phyloP scores from a whole-genome alignment of 2,888 invertebrate genomes.

The Chrysolina americana region DNA sequence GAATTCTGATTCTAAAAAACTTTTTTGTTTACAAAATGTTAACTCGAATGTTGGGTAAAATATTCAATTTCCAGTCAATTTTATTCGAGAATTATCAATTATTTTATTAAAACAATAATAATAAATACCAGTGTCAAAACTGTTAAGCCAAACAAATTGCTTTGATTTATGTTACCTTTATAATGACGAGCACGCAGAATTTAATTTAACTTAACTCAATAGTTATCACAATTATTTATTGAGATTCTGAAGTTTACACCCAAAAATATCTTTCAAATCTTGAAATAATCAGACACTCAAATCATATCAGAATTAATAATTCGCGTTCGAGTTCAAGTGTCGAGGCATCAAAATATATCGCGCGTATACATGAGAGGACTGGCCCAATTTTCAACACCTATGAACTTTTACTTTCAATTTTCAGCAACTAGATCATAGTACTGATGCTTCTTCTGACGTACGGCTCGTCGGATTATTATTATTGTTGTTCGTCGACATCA shows the following conservation, averaged over 20 bases:
- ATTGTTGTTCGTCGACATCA: conserved; percentile 74
- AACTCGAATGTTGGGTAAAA: too few species aligned
- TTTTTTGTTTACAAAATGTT: too few species aligned
- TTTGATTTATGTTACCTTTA: not conserved
- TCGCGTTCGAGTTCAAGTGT: conserved; percentile 26
- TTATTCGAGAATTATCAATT: not conserved
- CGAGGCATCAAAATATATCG: conserved; percentile 49
- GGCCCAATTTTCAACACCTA: conserved; percentile 55
- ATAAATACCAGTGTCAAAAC: too few species aligned
- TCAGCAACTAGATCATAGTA: conserved; percentile 68
- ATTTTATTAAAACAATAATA: too few species aligned
- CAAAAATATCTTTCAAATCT: not conserved
- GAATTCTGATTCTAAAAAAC: too few species aligned
- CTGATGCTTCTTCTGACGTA: conserved; percentile 77
- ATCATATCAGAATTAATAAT: not conserved
- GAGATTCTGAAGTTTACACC: conserved; percentile 6
- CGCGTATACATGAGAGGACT: conserved; percentile 65
- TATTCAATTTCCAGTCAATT: too few species aligned
- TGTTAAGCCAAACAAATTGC: not conserved
- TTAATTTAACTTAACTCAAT: not conserved
- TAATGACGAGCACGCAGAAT: not conserved
- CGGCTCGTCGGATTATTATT: conserved; percentile 74
- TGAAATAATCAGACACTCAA: not conserved
- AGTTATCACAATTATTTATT: conserved; percentile 4
- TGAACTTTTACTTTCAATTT: not conserved